Conservation (phyloP, 2,888 invertebrate species). For the Andrena minutula region DNA sequence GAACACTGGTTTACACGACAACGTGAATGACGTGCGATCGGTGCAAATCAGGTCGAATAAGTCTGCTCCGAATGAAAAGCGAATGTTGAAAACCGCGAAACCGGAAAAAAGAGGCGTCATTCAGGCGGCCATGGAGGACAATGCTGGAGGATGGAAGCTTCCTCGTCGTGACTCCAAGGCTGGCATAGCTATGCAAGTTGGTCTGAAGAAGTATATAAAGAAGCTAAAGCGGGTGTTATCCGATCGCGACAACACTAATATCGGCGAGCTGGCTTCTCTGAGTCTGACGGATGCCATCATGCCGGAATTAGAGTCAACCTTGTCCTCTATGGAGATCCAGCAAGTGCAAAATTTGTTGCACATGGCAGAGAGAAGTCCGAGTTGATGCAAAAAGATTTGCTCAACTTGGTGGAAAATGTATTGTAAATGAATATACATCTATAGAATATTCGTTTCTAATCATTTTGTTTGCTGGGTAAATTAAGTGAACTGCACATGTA, state of each 20-base stretch:
- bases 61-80: neutral
- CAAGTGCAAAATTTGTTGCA: slow-evolving; percentile 68
- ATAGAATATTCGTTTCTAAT: neutral
- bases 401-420: neutral
- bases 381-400: slow-evolving; percentile 10
- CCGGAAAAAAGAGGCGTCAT: neutral
- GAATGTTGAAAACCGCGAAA: neutral
- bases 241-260: slow-evolving; percentile 53
- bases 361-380: slow-evolving; percentile 62
- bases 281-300: slow-evolving; percentile 74
- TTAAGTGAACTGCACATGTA: neutral
- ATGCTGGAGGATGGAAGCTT: slow-evolving; percentile 40
- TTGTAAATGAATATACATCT: slow-evolving; percentile 6
- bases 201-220: slow-evolving; percentile 74
- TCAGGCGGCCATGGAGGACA: neutral
- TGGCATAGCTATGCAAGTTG: slow-evolving; percentile 68
- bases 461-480: neutral
- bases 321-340: slow-evolving; percentile 68
- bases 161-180: slow-evolving; percentile 66
- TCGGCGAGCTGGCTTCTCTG: slow-evolving; percentile 69
- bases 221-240: slow-evolving; percentile 70
- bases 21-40: slow-evolving; percentile 13
- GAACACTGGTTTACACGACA: slow-evolving; percentile 30
- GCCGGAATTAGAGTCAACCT: slow-evolving; percentile 60
- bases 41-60: slow-evolving; percentile 6